These are phyloP conservation scores for Dendroctonus ponderosae DNA, from an alignment of 1,140 invertebrate species.

Conservation along the genomic window DNA sequence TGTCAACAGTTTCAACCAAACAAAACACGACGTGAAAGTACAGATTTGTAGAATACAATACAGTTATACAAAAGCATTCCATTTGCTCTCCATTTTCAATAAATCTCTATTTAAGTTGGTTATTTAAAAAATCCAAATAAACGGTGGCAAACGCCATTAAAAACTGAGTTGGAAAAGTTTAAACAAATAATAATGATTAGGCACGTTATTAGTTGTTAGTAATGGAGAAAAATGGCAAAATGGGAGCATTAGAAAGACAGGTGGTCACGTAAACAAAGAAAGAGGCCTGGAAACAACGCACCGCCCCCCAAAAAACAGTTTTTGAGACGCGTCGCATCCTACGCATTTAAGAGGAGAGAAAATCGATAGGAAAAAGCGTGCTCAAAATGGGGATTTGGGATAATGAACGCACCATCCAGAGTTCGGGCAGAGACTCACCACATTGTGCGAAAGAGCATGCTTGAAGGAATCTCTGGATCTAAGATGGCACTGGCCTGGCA, in stretches of 20 bases:
- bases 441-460: constrained; percentile 33
- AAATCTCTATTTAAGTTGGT: too few relatives aligned
- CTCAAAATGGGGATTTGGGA: constrained; percentile 27
- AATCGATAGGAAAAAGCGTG: constrained; percentile 35
- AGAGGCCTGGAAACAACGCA: not conserved
- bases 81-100: too few relatives aligned
- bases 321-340: constrained; percentile 28
- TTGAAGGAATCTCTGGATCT: constrained; percentile 19
- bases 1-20: too few relatives aligned
- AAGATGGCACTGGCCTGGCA: not conserved
- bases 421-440: constrained; percentile 12
- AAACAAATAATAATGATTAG: too few relatives aligned
- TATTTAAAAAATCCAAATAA: too few relatives aligned
- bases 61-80: too few relatives aligned
- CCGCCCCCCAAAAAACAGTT: constrained; percentile 24
- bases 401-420: constrained; percentile 22
- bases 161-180: too few relatives aligned
- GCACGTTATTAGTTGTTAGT: too few relatives aligned
- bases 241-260: not conserved
- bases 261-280: constrained; percentile 6
- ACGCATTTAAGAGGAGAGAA: constrained; percentile 23
- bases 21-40: too few relatives aligned
- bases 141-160: too few relatives aligned
- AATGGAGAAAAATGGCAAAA: constrained; percentile 7
- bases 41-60: not conserved